Conservation (phyloP, 1,140 invertebrate genomes). For the Microplitis mediator region DNA sequence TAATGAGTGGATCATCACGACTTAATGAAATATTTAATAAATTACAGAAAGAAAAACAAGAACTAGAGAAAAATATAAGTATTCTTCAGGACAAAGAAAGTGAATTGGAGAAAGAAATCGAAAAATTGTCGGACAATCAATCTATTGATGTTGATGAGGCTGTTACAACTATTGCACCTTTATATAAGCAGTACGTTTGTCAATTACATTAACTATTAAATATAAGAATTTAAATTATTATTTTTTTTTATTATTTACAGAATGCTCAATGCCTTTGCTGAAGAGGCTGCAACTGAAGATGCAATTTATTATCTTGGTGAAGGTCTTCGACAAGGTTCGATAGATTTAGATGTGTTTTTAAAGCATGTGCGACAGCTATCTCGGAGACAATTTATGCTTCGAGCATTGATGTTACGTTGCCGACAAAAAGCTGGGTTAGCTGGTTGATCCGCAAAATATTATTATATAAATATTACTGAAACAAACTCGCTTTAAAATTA, state of each 20-base stretch:
- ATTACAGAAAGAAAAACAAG: slow-evolving; percentile 82
- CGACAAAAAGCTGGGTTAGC: slow-evolving; percentile 91
- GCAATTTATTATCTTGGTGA: slow-evolving; percentile 99
- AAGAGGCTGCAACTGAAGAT: slow-evolving; percentile 98
- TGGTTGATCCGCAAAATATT: slow-evolving; percentile 56
- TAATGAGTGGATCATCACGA: slow-evolving; percentile 83
- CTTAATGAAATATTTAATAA: slow-evolving; percentile 82
- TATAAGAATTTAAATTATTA: neutral
- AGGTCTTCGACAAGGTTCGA: slow-evolving; percentile 87
- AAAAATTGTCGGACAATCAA: slow-evolving; percentile 77
- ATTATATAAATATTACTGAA: neutral
- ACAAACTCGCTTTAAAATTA: slow-evolving; percentile 21
- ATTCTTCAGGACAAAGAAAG: slow-evolving; percentile 84
- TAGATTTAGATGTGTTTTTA: slow-evolving; percentile 95
- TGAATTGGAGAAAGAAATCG: slow-evolving; percentile 83
- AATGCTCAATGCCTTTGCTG: slow-evolving; percentile 93
- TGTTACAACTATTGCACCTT: slow-evolving; percentile 92
- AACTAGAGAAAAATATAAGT: slow-evolving; percentile 84
- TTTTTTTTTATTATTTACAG: slow-evolving; percentile 59
- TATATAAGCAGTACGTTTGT: slow-evolving; percentile 87
- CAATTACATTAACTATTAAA: slow-evolving; percentile 14
- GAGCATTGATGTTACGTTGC: slow-evolving; percentile 96
- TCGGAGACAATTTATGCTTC: slow-evolving; percentile 92
- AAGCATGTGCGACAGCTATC: slow-evolving; percentile 96
- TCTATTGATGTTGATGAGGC: slow-evolving; percentile 94